These are phyloP conservation scores for Schmidtea mediterranea DNA, from an alignment of 1,140 invertebrate species.

Conservation along the genomic window DNA sequence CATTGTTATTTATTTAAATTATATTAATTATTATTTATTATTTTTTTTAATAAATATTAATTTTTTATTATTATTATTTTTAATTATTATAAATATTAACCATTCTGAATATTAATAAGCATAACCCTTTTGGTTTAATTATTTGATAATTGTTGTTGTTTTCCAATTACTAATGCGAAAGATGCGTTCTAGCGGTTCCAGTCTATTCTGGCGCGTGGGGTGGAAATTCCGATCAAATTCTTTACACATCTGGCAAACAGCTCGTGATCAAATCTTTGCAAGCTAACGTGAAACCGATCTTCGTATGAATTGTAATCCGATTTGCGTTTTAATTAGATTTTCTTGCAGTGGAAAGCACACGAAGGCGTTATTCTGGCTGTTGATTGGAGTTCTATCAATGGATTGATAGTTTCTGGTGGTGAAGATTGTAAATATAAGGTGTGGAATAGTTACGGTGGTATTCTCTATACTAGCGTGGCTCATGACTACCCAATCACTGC, in stretches of 20 bases:
- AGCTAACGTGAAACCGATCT: slow-evolving; percentile 52
- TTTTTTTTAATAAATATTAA: too few species aligned
- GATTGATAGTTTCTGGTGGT: slow-evolving; percentile 61
- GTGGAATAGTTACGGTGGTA: slow-evolving; percentile 66
- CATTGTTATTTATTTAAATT: too few species aligned
- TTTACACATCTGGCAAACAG: slow-evolving; percentile 52
- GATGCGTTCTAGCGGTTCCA: slow-evolving; percentile 30
- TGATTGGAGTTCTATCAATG: slow-evolving; percentile 59
- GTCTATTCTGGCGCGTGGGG: slow-evolving; percentile 63
- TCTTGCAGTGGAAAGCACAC: slow-evolving; percentile 63
- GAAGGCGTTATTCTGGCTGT: slow-evolving; percentile 60
- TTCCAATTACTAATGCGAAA: too few species aligned
- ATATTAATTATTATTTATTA: too few species aligned
- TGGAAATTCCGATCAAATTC: slow-evolving; percentile 48
- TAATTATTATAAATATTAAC: too few species aligned
- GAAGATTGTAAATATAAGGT: slow-evolving; percentile 83
- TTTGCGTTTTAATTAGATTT: not conserved
- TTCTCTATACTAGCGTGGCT: slow-evolving; percentile 48
- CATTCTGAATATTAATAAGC: too few species aligned
- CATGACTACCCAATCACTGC: slow-evolving; percentile 70
- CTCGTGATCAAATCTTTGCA: slow-evolving; percentile 65
- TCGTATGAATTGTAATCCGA: slow-evolving; percentile 30
- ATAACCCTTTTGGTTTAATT: too few species aligned
- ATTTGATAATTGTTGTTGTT: too few species aligned
- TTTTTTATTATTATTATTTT: too few species aligned